Conservation (phyloP, 1,140 invertebrate genomes). For the Trachymyrmex cornetzi region DNA sequence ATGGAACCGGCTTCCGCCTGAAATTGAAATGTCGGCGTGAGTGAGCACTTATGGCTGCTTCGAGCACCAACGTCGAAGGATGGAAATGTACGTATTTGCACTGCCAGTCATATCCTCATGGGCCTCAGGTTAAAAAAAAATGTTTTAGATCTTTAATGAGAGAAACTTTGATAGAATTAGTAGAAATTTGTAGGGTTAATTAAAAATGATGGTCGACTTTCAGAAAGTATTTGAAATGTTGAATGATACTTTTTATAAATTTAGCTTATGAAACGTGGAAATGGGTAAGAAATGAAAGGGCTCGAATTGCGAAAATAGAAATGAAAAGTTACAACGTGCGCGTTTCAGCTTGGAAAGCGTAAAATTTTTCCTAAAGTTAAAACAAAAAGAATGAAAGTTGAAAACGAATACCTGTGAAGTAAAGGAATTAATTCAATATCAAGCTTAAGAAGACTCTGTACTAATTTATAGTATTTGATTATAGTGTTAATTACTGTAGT, state of each 20-base stretch:
- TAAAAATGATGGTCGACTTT: conserved; percentile 1
- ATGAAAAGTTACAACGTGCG: conserved; percentile 10
- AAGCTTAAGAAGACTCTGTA: not conserved
- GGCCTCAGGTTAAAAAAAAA: not conserved
- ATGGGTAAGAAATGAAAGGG: conserved; percentile 11
- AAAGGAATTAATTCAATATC: not conserved
- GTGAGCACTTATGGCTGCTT: conserved; percentile 66
- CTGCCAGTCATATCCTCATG: conserved; percentile 29
- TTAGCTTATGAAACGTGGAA: conserved; percentile 10
- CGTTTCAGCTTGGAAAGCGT: not conserved
- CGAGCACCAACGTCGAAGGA: conserved; percentile 57
- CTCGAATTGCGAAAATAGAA: conserved; percentile 31
- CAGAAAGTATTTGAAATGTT: not conserved
- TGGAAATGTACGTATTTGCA: conserved; percentile 63
- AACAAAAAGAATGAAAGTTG: not conserved
- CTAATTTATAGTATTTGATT: conserved; percentile 1
- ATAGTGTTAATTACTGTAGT: too few relatives aligned
- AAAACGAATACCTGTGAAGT: not conserved
- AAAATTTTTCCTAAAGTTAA: conserved; percentile 4
- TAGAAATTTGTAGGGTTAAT: not conserved
- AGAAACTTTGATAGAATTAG: conserved; percentile 16
- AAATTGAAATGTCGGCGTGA: conserved; percentile 66
- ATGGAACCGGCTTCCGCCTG: conserved; percentile 50
- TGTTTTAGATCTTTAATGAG: not conserved
- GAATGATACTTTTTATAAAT: conserved; percentile 17